A percentile compares a stretch with the other conserved stretches of the same genome.
Conservation (phyloP, 2,888 invertebrate species). For the Maniola hyperantus region DNA sequence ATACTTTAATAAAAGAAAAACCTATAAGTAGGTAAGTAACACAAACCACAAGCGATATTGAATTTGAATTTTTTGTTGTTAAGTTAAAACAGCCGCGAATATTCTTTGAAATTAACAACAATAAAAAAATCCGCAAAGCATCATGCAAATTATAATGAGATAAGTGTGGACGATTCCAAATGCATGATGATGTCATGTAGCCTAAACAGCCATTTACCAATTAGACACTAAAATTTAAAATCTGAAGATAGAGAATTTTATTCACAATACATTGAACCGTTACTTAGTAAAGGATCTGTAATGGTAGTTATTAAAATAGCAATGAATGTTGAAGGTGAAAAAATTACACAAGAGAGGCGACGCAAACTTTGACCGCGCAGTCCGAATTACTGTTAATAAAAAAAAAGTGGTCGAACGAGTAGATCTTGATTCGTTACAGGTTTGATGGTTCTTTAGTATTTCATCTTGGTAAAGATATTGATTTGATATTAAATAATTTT, state of each 20-base stretch:
- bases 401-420: conserved; percentile 28
- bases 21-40: not conserved
- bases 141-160: conserved; percentile 25
- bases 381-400: conserved; percentile 29
- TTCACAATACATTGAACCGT: conserved; percentile 3
- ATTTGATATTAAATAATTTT: not conserved
- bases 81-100: not conserved
- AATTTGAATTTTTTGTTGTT: not conserved
- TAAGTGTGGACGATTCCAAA: conserved; percentile 28
- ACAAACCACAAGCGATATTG: not conserved
- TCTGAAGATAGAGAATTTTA: not conserved
- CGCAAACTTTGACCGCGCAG: conserved; percentile 29
- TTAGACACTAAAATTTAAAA: not conserved
- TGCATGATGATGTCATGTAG: conserved; percentile 33
- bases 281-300: not conserved
- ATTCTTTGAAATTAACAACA: conserved; percentile 1
- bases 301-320: not conserved
- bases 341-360: not conserved
- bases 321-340: not conserved
- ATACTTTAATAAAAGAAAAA: not conserved
- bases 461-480: not conserved
- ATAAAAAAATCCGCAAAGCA: not conserved
- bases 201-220: conserved; percentile 13
- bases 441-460: conserved; percentile 18
- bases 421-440: conserved; percentile 6